Percentiles rank a stretch among this genome's conserved stretches.
These are phyloP conservation scores for Quadroppia sp. DNA, from an alignment of 2,888 invertebrate genomes.

Conservation along the genomic window DNA sequence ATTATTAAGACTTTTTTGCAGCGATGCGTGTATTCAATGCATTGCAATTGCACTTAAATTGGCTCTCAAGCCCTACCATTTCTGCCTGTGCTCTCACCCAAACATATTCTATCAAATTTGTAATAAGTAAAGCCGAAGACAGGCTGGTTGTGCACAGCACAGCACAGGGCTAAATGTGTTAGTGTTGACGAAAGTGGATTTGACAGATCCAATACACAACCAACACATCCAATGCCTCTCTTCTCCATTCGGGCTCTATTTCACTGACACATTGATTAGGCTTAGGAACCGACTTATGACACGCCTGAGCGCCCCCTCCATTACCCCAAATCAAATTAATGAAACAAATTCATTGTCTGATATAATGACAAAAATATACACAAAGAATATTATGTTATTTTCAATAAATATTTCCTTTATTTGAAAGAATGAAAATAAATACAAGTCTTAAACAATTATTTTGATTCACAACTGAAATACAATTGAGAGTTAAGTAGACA, in stretches of 20 bases:
- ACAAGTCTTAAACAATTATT: too few relatives aligned
- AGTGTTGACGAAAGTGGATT: slow-evolving; percentile 27
- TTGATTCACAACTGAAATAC: too few relatives aligned
- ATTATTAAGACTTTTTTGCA: slow-evolving; percentile 5
- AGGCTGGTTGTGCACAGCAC: too few relatives aligned
- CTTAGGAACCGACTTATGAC: slow-evolving; percentile 5
- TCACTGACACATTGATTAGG: slow-evolving; percentile 29
- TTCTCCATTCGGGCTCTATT: slow-evolving; percentile 17
- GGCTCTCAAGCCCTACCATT: not conserved
- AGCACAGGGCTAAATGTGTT: not conserved
- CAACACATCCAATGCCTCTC: slow-evolving; percentile 16
- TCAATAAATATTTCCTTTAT: too few relatives aligned
- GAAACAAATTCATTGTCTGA: too few relatives aligned
- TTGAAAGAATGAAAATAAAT: too few relatives aligned
- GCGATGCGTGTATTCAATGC: not conserved
- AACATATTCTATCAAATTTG: not conserved
- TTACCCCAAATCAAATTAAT: not conserved
- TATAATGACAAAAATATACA: too few relatives aligned
- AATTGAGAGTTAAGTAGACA: too few relatives aligned
- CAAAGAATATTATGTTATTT: too few relatives aligned
- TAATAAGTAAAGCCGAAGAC: not conserved
- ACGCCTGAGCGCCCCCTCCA: not conserved
- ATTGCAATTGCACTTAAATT: slow-evolving; percentile 1
- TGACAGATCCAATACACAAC: not conserved
- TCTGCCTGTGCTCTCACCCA: not conserved